Conservation (phyloP, 2,113 vertebrate genomes). For the Psephotus haematonotus region DNA sequence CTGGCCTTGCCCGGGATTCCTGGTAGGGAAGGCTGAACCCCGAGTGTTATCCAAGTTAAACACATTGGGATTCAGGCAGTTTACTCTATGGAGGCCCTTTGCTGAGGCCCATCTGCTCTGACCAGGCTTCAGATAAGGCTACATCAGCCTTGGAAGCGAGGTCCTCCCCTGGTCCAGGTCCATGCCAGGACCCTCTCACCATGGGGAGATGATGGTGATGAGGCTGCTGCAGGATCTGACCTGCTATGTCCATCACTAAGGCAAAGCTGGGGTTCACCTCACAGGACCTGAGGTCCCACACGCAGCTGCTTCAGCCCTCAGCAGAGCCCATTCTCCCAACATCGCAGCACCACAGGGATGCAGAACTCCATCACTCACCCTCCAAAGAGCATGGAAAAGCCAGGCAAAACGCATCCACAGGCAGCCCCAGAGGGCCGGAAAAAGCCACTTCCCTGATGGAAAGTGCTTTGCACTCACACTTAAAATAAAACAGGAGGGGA, state of each 20-base stretch:
- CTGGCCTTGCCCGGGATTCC: background rate
- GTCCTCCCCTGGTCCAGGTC: accelerated
- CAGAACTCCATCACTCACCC: background rate
- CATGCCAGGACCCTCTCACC: accelerated
- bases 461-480: background rate
- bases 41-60: background rate
- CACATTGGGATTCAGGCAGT: background rate
- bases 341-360: accelerated
- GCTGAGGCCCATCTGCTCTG: background rate
- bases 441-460: background rate
- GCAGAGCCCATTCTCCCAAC: background rate
- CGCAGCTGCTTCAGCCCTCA: background rate
- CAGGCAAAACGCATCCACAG: accelerated
- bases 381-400: background rate
- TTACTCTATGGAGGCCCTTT: background rate
- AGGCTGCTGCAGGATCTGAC: background rate
- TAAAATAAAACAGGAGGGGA: accelerated
- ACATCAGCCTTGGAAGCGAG: background rate
- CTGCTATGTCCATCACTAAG: background rate
- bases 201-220: accelerated
- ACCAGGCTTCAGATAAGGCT: background rate
- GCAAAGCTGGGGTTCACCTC: background rate
- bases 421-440: background rate
- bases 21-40: background rate
- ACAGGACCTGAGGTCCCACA: background rate